Percentiles rank a stretch among this genome's conserved stretches.
phyloP scores from a whole-genome alignment of 2,797 vertebrate genomes.

The Sibirionetta formosa region DNA sequence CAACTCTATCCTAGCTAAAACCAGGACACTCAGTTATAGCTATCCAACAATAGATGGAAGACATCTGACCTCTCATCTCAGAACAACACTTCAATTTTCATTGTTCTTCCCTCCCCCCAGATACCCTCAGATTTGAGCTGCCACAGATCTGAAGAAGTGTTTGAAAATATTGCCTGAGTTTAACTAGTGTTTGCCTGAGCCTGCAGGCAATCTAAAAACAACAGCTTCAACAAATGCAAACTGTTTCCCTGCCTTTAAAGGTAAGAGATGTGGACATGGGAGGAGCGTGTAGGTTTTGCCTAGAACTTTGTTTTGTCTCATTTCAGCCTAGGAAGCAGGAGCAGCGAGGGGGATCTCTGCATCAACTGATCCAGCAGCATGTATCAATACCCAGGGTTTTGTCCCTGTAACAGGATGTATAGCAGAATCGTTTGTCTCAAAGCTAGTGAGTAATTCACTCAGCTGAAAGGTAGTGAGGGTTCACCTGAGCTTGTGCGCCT shows the following conservation, averaged over 20 bases:
- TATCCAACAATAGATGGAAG: background rate
- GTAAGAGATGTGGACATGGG: background rate
- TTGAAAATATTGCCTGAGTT: background rate
- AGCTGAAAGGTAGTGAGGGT: background rate
- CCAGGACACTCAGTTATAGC: background rate
- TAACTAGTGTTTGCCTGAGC: background rate
- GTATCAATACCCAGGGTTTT: background rate
- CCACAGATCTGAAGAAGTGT: background rate
- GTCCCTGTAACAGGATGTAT: fast-evolving
- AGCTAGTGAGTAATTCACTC: background rate
- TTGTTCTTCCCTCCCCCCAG: background rate
- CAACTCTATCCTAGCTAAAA: too few relatives aligned
- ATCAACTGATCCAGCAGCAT: background rate
- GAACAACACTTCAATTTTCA: background rate
- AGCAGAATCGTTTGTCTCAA: background rate
- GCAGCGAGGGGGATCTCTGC: background rate
- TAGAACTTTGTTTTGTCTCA: background rate
- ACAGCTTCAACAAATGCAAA: background rate
- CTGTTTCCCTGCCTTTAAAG: background rate
- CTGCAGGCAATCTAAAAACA: background rate
- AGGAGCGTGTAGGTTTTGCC: background rate
- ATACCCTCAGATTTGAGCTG: background rate
- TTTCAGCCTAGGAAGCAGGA: background rate
- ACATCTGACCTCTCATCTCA: background rate
- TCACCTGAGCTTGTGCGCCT: background rate